Base-by-base conservation (phyloP, 2,888 invertebrate species). In the Parnassius apollo region DNA sequence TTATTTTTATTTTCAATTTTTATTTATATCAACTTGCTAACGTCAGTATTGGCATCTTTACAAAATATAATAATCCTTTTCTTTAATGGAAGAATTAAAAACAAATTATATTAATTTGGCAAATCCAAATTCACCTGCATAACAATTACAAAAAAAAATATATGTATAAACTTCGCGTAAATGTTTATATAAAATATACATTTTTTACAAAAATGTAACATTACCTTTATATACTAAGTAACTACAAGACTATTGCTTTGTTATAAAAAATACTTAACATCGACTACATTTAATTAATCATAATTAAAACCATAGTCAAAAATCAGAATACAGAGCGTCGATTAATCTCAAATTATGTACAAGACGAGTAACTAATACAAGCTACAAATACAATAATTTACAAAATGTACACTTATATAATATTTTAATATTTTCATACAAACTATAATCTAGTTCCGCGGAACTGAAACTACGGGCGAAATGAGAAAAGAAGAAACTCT, bases 101-200 rank as follows among this genome's bases (percentile, higher is more conserved):
- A 88, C 87, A 83, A 86, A 86, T 81, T 88, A 87, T 77, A 84
- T 86, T 89, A 88, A 86, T 91, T 91, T 91, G 91, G 91, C 90
- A 90, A 89, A 86, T 82, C 83, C 82, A 86, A 84, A 88, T 91
- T 89, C 80, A 86, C 86, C 86, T 82, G 68, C 76, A 74, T 83
- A 85, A 86, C 82, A 83, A 82, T 81, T 84, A 85, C 83, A 85
- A 74, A 75, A 72, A 66, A 59, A 63, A 58, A 63, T 59, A 84
- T 73, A 83, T 80, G 75, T 82, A 82, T 84, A 82, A 83, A 84
- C 79, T 81, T 81, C 76, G 82, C 81, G 76, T 85, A 85, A 82
- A 86, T 82, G 85, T 85, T 86, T 84, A 85, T 85, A 84, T 81
- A 86, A 88, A 88, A 88, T 90, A 89, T 90, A 91, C 88, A 88